Conservation (phyloP, 1,140 invertebrate species). For the Monomorium pharaonis region DNA sequence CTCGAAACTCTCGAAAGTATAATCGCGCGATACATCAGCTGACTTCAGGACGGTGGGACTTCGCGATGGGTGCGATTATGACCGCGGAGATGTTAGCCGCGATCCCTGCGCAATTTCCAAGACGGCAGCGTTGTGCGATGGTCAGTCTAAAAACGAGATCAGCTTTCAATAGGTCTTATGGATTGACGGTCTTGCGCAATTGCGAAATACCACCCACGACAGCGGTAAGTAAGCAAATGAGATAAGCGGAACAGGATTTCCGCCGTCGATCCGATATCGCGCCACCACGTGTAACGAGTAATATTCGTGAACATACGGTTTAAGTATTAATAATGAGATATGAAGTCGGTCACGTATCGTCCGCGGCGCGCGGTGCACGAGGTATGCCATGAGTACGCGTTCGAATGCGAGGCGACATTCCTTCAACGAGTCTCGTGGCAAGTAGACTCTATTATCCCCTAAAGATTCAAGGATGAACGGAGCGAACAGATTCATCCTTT, state of each 20-base stretch:
- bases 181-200: neutral
- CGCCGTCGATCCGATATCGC: neutral
- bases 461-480: neutral
- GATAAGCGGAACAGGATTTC: neutral
- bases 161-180: neutral
- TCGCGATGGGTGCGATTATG: neutral
- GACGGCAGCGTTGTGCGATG: neutral
- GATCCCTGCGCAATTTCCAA: neutral
- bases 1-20: no score
- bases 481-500: neutral
- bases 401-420: neutral
- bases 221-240: neutral
- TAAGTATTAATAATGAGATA: neutral
- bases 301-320: neutral
- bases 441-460: no score
- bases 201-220: neutral
- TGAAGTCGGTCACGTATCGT: neutral
- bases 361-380: neutral
- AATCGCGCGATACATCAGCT: no score
- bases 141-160: neutral
- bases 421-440: slow-evolving; percentile 10
- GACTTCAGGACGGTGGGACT: neutral
- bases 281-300: neutral
- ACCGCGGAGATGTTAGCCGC: neutral
- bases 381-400: neutral